Percentiles rank a stretch among this genome's conserved stretches.
Evolutionary conservation across 53 echinoderm and acorn worm genomes (phyloP).

Genomic region (Holothuria leucospilota): DNA sequence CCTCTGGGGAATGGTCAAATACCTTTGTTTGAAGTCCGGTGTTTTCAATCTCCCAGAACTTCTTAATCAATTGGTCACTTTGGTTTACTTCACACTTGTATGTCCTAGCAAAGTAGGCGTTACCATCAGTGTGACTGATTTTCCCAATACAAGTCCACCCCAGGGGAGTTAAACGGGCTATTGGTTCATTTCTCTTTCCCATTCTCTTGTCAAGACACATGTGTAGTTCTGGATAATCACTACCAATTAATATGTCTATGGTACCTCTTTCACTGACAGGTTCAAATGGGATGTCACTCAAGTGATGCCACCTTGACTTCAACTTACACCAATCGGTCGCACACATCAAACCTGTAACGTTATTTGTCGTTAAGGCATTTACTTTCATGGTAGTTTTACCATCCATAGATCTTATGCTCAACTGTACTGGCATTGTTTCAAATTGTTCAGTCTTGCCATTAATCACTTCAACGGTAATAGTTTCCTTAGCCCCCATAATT

Average conservation of each 20-base stretch:
- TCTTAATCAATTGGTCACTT: background rate
- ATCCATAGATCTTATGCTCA: constrained; percentile 27
- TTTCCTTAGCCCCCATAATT: background rate
- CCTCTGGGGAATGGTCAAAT: background rate
- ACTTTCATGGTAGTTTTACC: constrained; percentile 20
- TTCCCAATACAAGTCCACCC: constrained; percentile 19
- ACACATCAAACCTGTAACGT: constrained; percentile 17
- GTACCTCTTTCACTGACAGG: constrained; percentile 23
- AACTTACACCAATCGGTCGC: constrained; percentile 38
- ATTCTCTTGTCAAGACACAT: background rate
- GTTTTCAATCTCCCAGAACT: constrained; percentile 17
- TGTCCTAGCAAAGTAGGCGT: background rate
- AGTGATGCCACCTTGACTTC: constrained; percentile 23
- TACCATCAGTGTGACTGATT: background rate
- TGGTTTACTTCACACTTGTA: background rate
- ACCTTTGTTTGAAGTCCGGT: background rate
- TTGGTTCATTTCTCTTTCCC: constrained; percentile 18
- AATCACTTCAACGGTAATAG: background rate
- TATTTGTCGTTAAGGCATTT: constrained; percentile 24
- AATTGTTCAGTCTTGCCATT: constrained; percentile 7
- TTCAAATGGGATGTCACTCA: constrained; percentile 23
- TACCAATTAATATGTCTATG: constrained; percentile 16
- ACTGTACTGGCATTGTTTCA: constrained; percentile 39
- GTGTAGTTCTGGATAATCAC: constrained; percentile 3
- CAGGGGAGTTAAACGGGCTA: constrained; percentile 1